Base-by-base conservation (phyloP, 2,797 vertebrate genomes). In the Acrossocheilus wenchowensis region DNA sequence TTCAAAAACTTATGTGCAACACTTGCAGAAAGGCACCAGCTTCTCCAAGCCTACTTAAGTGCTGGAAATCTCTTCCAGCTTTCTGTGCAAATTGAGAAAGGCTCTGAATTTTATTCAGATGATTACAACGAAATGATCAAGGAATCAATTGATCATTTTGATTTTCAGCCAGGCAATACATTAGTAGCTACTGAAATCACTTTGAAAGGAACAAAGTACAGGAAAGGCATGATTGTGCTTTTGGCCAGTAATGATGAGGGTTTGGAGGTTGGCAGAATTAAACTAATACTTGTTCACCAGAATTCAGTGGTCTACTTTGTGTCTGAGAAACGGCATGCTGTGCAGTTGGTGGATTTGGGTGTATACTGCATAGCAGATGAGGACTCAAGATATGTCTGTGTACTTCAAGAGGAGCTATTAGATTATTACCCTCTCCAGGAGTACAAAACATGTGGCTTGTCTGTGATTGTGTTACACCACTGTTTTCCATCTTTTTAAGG, bases 81-180 rank as follows among this genome's bases (percentile, higher is more conserved):
- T 26, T 62, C 57, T 26, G 9, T 62, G 10, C 57, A n/a, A 54
- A 84, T 87, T 80, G 69, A 89, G 15, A 89, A 82, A 26, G 66
- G 82, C 21, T 30, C 50, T 26, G 57, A 62, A 62, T 26, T 12
- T 12, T 62, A 12, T 62, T 62, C 57, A 11, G 57, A 34, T 26
- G 88, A 88, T 78, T 89, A 88, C 86, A 92, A 88, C 87, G 86
- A 89, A 30, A 7, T 14, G 10, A 85, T 88, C 68, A 78, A 15
- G 10, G 4, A 57, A 36, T 77, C 73, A 85, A 12, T 71, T 30
- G 64, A 23, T 62, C 5, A 34, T 77, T 85, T 82, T 66, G 36
- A 88, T 26, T 21, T 71, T 81, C 23, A 81, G 52, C 2, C 69
- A 66, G 62, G 72, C 15, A 69, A 68, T 73, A 77, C 82, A 50